Evolutionary conservation across 2,888 invertebrate genomes (phyloP).

Genomic region (Ommatoiulus sabulosus): DNA sequence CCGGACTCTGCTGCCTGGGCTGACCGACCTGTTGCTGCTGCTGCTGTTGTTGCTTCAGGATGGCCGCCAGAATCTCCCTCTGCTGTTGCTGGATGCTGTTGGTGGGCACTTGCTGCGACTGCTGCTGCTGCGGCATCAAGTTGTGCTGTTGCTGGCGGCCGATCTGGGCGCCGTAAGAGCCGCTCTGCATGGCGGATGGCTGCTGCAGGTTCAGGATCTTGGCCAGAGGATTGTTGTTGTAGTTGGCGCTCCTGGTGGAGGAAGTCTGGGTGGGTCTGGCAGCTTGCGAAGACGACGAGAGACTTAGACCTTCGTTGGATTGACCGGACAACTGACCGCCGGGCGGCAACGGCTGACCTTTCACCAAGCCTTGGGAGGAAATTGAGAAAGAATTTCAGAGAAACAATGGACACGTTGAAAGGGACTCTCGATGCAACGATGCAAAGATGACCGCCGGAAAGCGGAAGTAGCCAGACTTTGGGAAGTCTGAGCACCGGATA

Average conservation of each 20-base stretch:
- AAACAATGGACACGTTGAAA: too few species aligned
- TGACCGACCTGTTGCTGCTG: constrained; percentile 60
- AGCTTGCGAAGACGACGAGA: neutral
- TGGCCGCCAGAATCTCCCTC: constrained; percentile 78
- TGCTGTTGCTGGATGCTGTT: constrained; percentile 67
- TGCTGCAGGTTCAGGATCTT: constrained; percentile 56
- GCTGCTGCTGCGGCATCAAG: constrained; percentile 78
- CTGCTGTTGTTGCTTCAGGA: constrained; percentile 72
- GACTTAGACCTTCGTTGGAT: neutral
- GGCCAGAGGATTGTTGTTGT: constrained; percentile 57
- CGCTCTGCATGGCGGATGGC: neutral
- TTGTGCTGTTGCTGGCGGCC: constrained; percentile 71
- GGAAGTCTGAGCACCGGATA: neutral
- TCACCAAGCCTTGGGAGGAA: constrained; percentile 29
- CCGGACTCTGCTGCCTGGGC: constrained; percentile 54
- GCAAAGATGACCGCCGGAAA: too few species aligned
- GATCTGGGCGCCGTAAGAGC: neutral
- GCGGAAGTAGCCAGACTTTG: too few species aligned
- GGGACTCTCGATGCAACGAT: too few species aligned
- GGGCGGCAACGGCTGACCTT: constrained; percentile 37
- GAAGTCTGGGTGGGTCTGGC: neutral
- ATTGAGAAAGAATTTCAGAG: neutral
- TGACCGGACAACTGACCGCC: neutral
- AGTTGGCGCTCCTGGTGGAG: neutral
- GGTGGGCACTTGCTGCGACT: neutral